phyloP scores from a whole-genome alignment of 1,140 invertebrate genomes.

The Antheraea mylitta region DNA sequence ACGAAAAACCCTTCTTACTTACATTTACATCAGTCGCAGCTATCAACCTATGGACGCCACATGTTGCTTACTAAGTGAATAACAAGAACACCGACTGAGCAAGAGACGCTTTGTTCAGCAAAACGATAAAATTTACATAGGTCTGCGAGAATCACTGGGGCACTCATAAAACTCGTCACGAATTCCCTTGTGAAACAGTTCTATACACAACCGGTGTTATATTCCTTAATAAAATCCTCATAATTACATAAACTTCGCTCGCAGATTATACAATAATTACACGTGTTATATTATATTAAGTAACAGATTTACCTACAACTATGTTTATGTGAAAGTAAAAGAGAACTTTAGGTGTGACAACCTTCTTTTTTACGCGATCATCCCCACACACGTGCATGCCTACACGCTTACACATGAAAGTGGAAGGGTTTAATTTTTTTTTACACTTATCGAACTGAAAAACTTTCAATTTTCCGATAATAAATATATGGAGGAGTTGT shows the following conservation, averaged over 20 bases:
- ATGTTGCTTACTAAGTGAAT: slow-evolving; percentile 34
- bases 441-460: no score
- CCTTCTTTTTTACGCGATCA: no score
- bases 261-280: neutral
- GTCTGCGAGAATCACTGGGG: slow-evolving; percentile 26
- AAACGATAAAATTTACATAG: slow-evolving; percentile 52
- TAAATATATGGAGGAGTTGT: no score
- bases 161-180: slow-evolving; percentile 37
- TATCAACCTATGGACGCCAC: slow-evolving; percentile 4
- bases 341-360: no score
- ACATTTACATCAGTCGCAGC: neutral
- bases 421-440: no score
- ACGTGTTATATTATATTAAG: no score
- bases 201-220: slow-evolving; percentile 3
- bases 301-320: no score
- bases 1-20: neutral
- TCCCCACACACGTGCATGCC: no score
- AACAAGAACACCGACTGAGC: slow-evolving; percentile 22
- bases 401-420: no score
- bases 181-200: slow-evolving; percentile 21
- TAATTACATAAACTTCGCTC: neutral
- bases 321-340: no score
- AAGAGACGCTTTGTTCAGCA: slow-evolving; percentile 27
- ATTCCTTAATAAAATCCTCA: neutral
- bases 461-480: no score